Evolutionary conservation across 2,113 vertebrate species (phyloP).

Genomic region (Anolis sagrei): DNA sequence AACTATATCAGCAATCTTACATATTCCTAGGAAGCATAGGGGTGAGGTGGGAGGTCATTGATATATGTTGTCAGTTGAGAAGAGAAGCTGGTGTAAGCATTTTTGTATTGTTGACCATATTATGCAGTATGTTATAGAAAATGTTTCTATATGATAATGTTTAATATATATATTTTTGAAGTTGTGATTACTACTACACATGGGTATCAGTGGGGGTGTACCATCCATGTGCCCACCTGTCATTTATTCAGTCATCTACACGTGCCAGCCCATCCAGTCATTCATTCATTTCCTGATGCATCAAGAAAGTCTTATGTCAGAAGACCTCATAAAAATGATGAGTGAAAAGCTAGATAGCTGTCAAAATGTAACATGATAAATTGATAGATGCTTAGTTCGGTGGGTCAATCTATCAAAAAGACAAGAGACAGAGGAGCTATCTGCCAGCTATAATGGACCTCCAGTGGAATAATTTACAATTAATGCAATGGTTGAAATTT

Average conservation of each 20-base stretch:
- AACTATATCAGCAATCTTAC: not conserved
- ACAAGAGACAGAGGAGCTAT: conserved; percentile 35
- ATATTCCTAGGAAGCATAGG: not conserved
- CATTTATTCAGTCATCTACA: conserved; percentile 38
- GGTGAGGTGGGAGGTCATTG: conserved; percentile 12
- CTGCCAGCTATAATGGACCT: conserved; percentile 34
- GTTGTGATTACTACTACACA: not conserved
- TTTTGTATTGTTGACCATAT: not conserved
- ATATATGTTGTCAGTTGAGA: not conserved
- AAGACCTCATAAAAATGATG: conserved; percentile 44
- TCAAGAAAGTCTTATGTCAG: conserved; percentile 41
- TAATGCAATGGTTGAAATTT: conserved; percentile 24
- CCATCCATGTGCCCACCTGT: conserved; percentile 6
- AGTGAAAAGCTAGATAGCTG: conserved; percentile 50
- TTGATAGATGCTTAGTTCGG: conserved; percentile 35
- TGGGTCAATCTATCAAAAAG: conserved; percentile 45
- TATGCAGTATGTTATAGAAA: conserved; percentile 2
- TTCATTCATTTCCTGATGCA: conserved; percentile 53
- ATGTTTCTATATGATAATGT: conserved; percentile 35
- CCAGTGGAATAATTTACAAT: conserved; percentile 14
- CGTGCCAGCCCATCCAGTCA: conserved; percentile 58
- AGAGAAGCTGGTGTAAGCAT: conserved; percentile 34
- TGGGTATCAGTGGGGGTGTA: not conserved
- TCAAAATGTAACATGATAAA: conserved; percentile 45
- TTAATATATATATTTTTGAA: not conserved